A percentile compares a stretch with the other conserved stretches of the same genome.
phyloP scores from a whole-genome alignment of 2,113 vertebrate genomes.

The Etia nguti region DNA sequence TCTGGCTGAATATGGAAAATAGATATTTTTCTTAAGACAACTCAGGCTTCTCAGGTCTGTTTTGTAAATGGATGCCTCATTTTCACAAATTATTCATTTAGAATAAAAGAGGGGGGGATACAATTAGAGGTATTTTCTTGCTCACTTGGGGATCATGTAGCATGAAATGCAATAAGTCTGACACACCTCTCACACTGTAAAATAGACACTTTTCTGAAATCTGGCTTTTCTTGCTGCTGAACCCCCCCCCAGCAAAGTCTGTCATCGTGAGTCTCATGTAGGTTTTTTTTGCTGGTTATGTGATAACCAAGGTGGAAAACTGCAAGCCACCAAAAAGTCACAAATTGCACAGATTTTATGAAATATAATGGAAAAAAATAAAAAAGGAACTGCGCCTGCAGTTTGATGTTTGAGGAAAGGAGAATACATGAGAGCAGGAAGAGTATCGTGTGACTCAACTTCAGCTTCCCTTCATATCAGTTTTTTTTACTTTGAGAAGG shows the following conservation, averaged over 20 bases:
- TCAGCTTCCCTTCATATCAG: not conserved
- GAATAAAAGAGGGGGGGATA: too few species aligned
- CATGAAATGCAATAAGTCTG: too few species aligned
- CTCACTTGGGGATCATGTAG: too few species aligned
- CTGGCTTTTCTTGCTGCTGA: too few species aligned
- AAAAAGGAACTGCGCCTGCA: not conserved
- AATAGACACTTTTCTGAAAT: too few species aligned
- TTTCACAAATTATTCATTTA: too few species aligned
- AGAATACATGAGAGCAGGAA: not conserved
- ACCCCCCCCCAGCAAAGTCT: too few species aligned
- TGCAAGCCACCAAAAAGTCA: not conserved
- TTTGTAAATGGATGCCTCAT: not conserved
- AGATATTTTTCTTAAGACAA: not conserved
- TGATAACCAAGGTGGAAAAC: not conserved
- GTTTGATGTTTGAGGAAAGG: not conserved
- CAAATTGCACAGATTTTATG: not conserved
- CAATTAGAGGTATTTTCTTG: too few species aligned
- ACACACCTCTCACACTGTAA: too few species aligned
- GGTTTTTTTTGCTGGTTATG: not conserved
- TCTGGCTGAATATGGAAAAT: not conserved
- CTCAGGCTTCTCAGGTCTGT: not conserved
- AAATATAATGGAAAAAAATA: too few species aligned
- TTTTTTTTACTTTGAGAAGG: not conserved
- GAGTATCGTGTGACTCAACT: not conserved
- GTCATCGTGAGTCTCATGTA: too few species aligned